These are phyloP conservation scores for Dermolepida albohirtum DNA, from an alignment of 2,888 invertebrate species.

Conservation along the genomic window DNA sequence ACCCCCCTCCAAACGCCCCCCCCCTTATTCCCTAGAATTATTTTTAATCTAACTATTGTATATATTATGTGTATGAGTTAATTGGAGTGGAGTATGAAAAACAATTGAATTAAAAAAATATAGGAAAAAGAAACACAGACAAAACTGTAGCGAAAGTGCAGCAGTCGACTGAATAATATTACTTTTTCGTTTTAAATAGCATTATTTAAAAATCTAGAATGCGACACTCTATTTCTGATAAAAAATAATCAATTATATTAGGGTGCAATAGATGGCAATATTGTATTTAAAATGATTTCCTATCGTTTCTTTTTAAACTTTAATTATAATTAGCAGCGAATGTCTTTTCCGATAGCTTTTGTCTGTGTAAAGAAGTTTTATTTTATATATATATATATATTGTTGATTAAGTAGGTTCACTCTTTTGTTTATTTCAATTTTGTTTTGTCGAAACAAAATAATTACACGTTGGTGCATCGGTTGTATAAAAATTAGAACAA, in stretches of 20 bases:
- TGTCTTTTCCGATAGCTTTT: constrained; percentile 49
- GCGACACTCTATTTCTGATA: constrained; percentile 41
- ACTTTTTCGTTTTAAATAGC: not conserved
- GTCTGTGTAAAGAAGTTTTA: constrained; percentile 54
- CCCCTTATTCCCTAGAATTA: constrained; percentile 41
- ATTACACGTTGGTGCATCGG: no score
- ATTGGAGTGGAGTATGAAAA: constrained; percentile 35
- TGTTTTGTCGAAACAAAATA: not conserved
- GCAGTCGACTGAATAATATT: constrained; percentile 32
- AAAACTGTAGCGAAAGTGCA: constrained; percentile 44
- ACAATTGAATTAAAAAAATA: no score
- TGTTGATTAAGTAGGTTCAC: constrained; percentile 59
- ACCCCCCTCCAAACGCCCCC: constrained; percentile 47
- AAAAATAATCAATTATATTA: constrained; percentile 45
- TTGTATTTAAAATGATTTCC: not conserved
- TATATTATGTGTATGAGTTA: constrained; percentile 40
- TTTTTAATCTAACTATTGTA: constrained; percentile 35
- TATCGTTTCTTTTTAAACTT: not conserved
- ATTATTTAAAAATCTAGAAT: constrained; percentile 30
- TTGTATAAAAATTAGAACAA: no score
- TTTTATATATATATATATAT: constrained; percentile 33
- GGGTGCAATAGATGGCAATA: constrained; percentile 47
- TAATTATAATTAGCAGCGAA: not conserved
- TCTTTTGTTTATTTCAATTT: constrained; percentile 51
- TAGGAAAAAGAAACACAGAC: constrained; percentile 41